phyloP scores from a whole-genome alignment of 2,113 vertebrate genomes.

The Amazona vittata region DNA sequence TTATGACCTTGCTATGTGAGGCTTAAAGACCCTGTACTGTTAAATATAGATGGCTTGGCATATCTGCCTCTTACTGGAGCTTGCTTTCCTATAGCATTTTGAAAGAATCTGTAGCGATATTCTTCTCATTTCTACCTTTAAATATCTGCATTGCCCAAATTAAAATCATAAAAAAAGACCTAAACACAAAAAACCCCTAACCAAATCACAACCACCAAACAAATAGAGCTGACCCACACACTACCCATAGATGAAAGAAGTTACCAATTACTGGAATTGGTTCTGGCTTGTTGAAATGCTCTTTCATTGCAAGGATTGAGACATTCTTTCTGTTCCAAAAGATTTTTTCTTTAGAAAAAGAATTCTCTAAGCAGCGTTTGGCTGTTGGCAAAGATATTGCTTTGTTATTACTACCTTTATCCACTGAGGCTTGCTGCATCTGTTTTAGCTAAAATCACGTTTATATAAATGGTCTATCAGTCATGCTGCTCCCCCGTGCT shows the following conservation, averaged over 20 bases:
- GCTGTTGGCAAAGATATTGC: neutral
- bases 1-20: neutral
- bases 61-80: neutral
- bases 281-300: neutral
- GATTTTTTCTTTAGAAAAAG: neutral
- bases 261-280: neutral
- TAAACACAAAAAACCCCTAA: neutral
- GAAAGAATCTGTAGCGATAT: neutral
- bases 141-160: neutral
- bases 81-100: neutral
- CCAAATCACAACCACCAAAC: neutral
- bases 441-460: neutral
- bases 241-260: neutral
- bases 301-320: neutral
- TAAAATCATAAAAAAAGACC: neutral
- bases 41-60: neutral
- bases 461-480: neutral
- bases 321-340: neutral
- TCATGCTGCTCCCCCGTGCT: neutral
- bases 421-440: neutral
- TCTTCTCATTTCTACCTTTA: neutral
- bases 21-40: neutral
- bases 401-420: neutral
- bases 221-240: fast-evolving
- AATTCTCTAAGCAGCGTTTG: neutral